Evolutionary conservation across 2,797 vertebrate species (phyloP), one percentile per base, ranked within the genome.

Genomic region (Peromyscus eremicus): DNA sequence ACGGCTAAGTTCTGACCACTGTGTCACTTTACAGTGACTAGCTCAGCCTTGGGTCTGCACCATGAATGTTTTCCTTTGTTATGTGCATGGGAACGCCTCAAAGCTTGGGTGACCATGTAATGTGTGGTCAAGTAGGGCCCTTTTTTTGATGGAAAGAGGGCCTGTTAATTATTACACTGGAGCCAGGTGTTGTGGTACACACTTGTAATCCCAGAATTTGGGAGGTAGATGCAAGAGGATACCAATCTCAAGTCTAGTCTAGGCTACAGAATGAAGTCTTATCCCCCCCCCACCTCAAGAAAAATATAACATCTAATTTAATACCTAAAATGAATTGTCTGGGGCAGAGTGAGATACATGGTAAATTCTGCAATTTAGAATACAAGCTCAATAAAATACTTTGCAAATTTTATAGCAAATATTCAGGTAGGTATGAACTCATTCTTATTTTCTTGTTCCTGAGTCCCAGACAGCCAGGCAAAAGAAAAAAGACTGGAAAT

Each of bases 401-500:
- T 83, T 86, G 77, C 43, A 92, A 70, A 32, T 94, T 91, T 84
- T 71, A 37, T 85, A 62, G 60, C 16, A 87, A 89, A 77, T 84
- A 77, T 57, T 73, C 60, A 12, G 70, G 23, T 49, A 43, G 49
- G 16, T 49, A 14, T 71, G 43, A 84, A 13, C 84, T 60, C 8
- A 14, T 7, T 37, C 12, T 11, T 37, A 10, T 64, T 81, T 94
- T 90, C 37, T 81, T 75, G 12, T 90, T 90, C 19, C 49, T 80
- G 0, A 57, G 91, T 92, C 87, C 25, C 25, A 82, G 62, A 60
- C 2, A 46, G 49, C n/a, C 19, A 75, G 49, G 43, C 5, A 60
- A 64, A 73, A 70, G 52, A 68, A 75, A 55, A 8, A 89, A 40
- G 84, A n/a, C 60, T 60, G 19, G 29, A 86, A 52, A 13, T 75